A percentile compares a stretch with the other conserved stretches of the same genome.
Evolutionary conservation across 2,113 vertebrate genomes (phyloP).

Genomic region (Cichladusa arquata): DNA sequence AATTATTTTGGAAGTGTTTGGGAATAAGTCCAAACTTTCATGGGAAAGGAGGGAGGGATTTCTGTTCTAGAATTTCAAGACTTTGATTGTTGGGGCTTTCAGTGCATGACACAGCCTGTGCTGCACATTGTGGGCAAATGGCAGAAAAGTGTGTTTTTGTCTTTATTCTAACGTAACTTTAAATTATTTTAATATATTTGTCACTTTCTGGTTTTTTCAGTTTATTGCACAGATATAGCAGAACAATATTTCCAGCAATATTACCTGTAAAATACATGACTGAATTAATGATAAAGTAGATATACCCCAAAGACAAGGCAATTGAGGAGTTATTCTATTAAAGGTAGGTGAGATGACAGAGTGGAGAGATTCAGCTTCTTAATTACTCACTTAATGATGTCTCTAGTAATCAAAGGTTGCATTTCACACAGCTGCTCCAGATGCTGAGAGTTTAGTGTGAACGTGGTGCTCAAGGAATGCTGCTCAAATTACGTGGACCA

Average conservation of each 20-base stretch:
- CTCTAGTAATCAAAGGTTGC: neutral
- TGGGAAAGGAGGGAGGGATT: neutral
- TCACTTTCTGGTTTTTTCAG: neutral
- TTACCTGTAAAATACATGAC: neutral
- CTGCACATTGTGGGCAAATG: neutral
- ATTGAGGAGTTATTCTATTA: neutral
- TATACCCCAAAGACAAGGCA: neutral
- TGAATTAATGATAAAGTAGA: neutral
- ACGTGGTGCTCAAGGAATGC: neutral
- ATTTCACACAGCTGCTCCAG: neutral
- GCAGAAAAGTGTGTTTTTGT: neutral
- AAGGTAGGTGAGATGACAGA: neutral
- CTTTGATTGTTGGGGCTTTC: neutral
- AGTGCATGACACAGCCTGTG: neutral
- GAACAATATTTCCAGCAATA: neutral
- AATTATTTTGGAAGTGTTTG: neutral
- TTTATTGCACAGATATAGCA: neutral
- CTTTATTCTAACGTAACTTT: neutral
- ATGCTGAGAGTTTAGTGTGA: neutral
- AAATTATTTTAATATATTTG: neutral
- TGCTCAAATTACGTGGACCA: rapidly evolving
- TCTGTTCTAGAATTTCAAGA: neutral
- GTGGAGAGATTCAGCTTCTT: neutral
- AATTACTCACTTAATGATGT: neutral
- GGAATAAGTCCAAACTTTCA: neutral